Conservation (phyloP, 2,888 invertebrate species). For the Platycheirus rosarum region DNA sequence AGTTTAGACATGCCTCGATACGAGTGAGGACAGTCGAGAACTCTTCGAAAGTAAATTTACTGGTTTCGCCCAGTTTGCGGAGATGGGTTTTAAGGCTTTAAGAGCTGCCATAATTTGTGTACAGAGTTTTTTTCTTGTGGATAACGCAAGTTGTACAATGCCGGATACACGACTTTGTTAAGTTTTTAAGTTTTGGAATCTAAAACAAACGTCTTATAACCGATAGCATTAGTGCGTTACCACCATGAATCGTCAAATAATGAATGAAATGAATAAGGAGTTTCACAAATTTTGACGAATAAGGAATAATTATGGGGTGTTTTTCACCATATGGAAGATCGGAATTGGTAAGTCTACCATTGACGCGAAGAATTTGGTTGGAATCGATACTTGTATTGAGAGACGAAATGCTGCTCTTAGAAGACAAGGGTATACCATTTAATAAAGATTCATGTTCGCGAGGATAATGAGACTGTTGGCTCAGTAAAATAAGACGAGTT, state of each 20-base stretch:
- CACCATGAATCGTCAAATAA: neutral
- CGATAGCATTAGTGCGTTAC: constrained; percentile 5
- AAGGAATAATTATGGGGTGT: neutral
- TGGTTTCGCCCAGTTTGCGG: neutral
- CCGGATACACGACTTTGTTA: no score
- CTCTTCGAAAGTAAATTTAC: no score
- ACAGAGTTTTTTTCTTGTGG: no score
- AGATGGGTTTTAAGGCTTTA: neutral
- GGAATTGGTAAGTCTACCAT: neutral
- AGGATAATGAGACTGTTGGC: neutral
- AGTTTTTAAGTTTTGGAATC: neutral
- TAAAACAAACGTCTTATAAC: neutral
- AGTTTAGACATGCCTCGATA: no score
- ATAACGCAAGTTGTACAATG: no score
- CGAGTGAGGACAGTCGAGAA: no score
- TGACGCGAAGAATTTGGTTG: no score
- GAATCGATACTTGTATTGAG: no score
- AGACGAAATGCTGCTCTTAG: neutral
- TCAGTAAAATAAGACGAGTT: neutral
- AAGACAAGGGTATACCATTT: neutral
- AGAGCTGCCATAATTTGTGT: neutral
- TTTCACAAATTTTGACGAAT: neutral
- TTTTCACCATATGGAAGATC: neutral
- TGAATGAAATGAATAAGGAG: constrained; percentile 4
- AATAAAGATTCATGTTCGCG: neutral